Evolutionary conservation across 1,140 invertebrate genomes (phyloP), one percentile per base, ranked within the genome.

Genomic region (Rhagoletis zephyria): DNA sequence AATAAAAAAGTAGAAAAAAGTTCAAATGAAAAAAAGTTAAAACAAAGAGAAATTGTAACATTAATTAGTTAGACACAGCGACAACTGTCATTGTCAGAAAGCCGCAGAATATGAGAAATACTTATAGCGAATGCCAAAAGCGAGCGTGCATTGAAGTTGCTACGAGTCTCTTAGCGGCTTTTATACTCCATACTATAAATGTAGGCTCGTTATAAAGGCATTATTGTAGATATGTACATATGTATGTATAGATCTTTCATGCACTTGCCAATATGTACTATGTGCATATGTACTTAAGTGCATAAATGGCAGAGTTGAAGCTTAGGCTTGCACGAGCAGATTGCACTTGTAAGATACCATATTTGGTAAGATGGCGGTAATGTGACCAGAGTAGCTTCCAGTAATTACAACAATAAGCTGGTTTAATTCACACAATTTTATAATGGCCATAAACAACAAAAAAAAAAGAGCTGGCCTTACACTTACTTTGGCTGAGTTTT

Each of bases 341-440:
- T 30, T 56, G n/a, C n/a, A 67, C 6, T n/a, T 42, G 30, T 30
- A 14, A 14, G 74, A 14, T 19, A n/a, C 14, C 74, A 9, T n/a
- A 51, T 81, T 81, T 56, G 48, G 74, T 19, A 56, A 81, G 48
- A 48, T 81, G 74, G 48, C 74, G 45, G 7, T 56, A 81, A 81
- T 81, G 74, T 81, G 74, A 30, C n/a, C 51, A 56, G 42, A 81
- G 67, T 42, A 45, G 14, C 7, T 56, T 5, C 74, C 19, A 74
- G 70, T 5, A 48, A 48, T 48, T 51, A 45, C 70, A 74, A 74
- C 64, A 67, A 74, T 16, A 56, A 19, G 74, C 48, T 4, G 48
- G 51, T 56, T 81, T 56, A 81, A 16, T 81, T 81, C 51, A 81
- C 74, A 81, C 74, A 81, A 56, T 56, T 81, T 56, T 81, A 51